Conservation (phyloP, 2,797 vertebrate species). For the Onychomys arenicola region DNA sequence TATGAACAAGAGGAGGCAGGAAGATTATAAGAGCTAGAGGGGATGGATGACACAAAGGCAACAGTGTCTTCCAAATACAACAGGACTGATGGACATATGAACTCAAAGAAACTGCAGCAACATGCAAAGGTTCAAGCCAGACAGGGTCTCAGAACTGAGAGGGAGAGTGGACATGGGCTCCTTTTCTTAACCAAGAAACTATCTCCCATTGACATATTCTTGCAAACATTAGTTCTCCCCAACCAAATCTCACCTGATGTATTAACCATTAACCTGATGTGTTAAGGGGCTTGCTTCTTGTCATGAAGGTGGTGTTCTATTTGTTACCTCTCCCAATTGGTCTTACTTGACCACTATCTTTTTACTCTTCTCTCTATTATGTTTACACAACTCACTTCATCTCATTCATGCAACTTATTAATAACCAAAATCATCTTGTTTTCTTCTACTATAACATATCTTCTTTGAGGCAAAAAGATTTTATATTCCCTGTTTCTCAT, state of each 20-base stretch:
- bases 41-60: neutral
- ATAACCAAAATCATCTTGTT: neutral
- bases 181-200: neutral
- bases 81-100: neutral
- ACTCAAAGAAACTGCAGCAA: neutral
- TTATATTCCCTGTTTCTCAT: neutral
- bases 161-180: neutral
- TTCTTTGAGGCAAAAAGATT: neutral
- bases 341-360: neutral
- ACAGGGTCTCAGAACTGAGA: neutral
- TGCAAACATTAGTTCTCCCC: neutral
- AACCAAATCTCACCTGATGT: neutral
- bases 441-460: neutral
- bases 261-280: no score
- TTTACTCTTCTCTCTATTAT: neutral
- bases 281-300: neutral
- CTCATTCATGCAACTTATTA: neutral
- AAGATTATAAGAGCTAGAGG: no score
- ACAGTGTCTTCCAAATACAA: neutral
- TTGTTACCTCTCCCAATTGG: neutral
- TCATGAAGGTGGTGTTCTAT: neutral
- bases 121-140: neutral
- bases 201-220: neutral
- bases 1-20: neutral
- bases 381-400: neutral